These are phyloP conservation scores for Mionectes macconnelli DNA, from an alignment of 2,113 vertebrate species.

Conservation along the genomic window DNA sequence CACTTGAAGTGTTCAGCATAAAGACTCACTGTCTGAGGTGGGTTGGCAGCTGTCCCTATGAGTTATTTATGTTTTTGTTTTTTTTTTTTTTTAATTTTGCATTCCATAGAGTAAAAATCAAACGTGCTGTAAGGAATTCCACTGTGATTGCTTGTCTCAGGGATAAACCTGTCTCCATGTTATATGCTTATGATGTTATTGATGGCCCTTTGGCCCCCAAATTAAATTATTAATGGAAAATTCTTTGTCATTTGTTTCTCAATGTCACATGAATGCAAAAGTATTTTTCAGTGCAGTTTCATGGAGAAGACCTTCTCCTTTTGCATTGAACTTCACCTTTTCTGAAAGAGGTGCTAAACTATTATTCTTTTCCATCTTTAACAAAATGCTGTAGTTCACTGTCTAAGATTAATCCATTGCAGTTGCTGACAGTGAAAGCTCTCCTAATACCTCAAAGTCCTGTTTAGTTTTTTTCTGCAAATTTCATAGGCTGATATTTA, in stretches of 20 bases:
- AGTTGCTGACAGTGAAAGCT: neutral
- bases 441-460: neutral
- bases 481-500: neutral
- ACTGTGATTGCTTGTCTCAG: conserved; percentile 36
- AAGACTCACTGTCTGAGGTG: neutral
- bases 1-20: neutral
- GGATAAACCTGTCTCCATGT: conserved; percentile 2
- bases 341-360: neutral
- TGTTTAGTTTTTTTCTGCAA: neutral
- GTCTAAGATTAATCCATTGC: neutral
- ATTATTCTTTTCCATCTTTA: neutral
- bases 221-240: conserved; percentile 60
- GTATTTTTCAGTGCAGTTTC: conserved; percentile 22
- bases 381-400: neutral
- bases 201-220: conserved; percentile 27
- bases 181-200: conserved; percentile 24
- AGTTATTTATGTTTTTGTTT: neutral
- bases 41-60: neutral
- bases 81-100: neutral
- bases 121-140: neutral
- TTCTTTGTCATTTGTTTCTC: conserved; percentile 54
- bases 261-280: conserved; percentile 57
- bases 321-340: neutral
- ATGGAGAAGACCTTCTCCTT: neutral
- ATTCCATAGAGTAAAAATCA: neutral